These are phyloP conservation scores for Cremastobaeus sp. DNA, from an alignment of 2,888 invertebrate species.

Conservation along the genomic window DNA sequence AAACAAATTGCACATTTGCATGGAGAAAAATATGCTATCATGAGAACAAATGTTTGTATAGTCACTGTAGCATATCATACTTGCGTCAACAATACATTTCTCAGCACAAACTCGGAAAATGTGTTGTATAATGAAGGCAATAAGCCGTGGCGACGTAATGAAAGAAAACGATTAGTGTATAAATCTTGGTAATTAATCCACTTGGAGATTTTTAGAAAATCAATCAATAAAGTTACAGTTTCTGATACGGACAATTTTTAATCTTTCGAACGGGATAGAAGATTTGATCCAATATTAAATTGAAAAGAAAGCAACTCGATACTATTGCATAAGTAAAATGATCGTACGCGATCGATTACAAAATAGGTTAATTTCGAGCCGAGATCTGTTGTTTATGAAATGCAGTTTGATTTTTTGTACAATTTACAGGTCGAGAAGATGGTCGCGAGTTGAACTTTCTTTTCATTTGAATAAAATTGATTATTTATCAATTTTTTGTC, in stretches of 20 bases:
- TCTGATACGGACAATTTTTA: slow-evolving; percentile 14
- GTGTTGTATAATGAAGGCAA: slow-evolving; percentile 39
- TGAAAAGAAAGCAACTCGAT: slow-evolving; percentile 51
- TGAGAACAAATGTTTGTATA: slow-evolving; percentile 7
- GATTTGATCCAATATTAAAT: slow-evolving; percentile 45
- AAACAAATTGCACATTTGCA: not conserved
- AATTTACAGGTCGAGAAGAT: too few species aligned
- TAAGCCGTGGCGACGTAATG: slow-evolving; percentile 11
- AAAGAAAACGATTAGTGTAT: not conserved
- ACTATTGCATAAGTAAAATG: slow-evolving; percentile 23
- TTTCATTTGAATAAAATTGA: too few species aligned
- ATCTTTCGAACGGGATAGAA: slow-evolving; percentile 10
- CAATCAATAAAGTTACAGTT: slow-evolving; percentile 2
- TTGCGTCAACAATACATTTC: slow-evolving; percentile 43
- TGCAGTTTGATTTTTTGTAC: too few species aligned
- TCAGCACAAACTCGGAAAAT: slow-evolving; percentile 29
- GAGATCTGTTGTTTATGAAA: not conserved
- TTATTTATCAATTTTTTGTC: too few species aligned
- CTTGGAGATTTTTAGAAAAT: not conserved
- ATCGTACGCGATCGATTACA: slow-evolving; percentile 31
- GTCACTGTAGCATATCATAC: slow-evolving; percentile 13
- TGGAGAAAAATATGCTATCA: not conserved
- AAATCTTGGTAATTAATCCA: not conserved
- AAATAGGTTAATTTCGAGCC: slow-evolving; percentile 18
- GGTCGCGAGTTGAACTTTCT: too few species aligned